Conservation (phyloP, 2,797 vertebrate species). For the Ispidina lecontei region DNA sequence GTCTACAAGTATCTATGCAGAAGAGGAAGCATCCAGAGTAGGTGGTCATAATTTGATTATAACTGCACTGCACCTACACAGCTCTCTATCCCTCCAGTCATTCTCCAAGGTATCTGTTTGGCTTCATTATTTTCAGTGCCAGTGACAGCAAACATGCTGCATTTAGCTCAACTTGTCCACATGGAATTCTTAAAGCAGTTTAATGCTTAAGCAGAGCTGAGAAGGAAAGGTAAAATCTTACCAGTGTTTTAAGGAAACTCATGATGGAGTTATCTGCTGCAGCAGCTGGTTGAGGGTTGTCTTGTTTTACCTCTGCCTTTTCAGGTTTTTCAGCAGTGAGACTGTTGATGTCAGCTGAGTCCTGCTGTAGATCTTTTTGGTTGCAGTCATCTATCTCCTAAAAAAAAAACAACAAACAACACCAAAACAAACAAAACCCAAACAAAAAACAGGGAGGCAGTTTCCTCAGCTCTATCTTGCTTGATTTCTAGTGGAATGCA, state of each 20-base stretch:
- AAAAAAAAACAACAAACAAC: neutral
- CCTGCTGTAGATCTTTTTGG: constrained; percentile 60
- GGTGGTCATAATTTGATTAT: neutral
- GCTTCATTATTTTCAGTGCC: neutral
- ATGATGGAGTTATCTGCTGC: constrained; percentile 86
- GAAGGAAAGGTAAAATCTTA: constrained; percentile 77
- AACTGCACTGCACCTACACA: neutral
- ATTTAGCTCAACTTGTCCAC: neutral
- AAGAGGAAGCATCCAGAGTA: neutral
- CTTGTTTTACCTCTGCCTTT: constrained; percentile 22
- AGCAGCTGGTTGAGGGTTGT: constrained; percentile 60
- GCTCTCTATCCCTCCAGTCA: neutral
- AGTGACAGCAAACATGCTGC: rapidly evolving
- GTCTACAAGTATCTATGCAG: neutral
- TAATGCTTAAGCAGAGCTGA: neutral
- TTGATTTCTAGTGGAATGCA: constrained; percentile 60
- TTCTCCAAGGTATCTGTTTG: neutral
- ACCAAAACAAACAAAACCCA: too few relatives aligned
- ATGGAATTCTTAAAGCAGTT: neutral
- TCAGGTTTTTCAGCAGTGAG: constrained; percentile 36
- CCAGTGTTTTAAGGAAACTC: constrained; percentile 98
- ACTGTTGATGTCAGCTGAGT: constrained; percentile 21
- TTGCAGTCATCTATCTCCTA: constrained; percentile 84
- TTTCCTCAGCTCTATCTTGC: constrained; percentile 46
- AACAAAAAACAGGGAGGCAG: constrained; percentile 8